phyloP scores from a whole-genome alignment of 2,113 vertebrate genomes.

The Tympanuchus pallidicinctus region DNA sequence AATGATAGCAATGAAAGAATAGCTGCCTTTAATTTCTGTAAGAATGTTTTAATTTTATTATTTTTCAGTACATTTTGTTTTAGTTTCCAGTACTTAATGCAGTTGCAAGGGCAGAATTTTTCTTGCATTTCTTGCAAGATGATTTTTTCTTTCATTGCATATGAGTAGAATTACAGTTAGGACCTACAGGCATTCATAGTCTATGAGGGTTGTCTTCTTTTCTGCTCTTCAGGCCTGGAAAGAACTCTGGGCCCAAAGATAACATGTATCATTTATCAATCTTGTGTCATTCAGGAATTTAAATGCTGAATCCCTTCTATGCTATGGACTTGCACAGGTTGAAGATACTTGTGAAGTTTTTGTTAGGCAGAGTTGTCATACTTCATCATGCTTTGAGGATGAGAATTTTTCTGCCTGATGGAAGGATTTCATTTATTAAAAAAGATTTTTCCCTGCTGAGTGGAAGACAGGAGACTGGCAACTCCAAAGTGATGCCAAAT shows the following conservation, averaged over 20 bases:
- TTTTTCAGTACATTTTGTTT: background rate
- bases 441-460: background rate
- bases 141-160: background rate
- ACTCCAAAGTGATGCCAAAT: accelerated
- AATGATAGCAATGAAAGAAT: background rate
- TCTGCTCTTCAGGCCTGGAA: background rate
- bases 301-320: background rate
- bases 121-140: background rate
- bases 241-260: background rate
- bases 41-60: background rate
- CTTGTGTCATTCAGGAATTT: background rate
- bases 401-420: background rate
- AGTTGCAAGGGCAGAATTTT: background rate
- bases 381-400: background rate
- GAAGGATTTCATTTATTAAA: background rate
- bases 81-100: background rate
- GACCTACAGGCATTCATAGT: accelerated
- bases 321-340: accelerated
- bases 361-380: background rate
- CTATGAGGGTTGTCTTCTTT: accelerated
- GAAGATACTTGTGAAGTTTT: background rate
- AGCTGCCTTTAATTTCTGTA: background rate
- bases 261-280: accelerated
- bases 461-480: background rate
- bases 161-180: background rate